phyloP scores from a whole-genome alignment of 1,140 invertebrate species.

The Zaprionus davidi region DNA sequence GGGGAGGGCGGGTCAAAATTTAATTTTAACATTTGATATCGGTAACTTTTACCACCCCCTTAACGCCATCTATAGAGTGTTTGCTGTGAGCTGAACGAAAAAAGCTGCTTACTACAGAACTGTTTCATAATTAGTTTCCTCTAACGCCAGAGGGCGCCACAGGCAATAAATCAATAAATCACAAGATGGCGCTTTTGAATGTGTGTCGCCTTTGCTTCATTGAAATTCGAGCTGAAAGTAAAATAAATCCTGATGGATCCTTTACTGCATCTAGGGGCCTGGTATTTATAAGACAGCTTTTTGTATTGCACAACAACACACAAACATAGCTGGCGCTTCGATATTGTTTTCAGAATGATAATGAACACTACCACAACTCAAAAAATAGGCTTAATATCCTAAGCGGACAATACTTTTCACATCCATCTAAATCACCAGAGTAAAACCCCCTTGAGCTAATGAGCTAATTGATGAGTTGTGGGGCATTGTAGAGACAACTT shows the following conservation, averaged over 20 bases:
- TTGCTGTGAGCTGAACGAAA: not conserved
- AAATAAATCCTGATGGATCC: not conserved
- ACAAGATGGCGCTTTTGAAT: slow-evolving; percentile 5
- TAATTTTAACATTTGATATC: not conserved
- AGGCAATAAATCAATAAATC: not conserved
- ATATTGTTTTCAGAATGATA: too few relatives aligned
- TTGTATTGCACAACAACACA: too few relatives aligned
- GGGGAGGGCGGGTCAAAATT: too few relatives aligned
- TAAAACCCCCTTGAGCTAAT: too few relatives aligned
- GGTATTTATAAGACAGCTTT: not conserved
- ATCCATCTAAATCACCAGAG: too few relatives aligned
- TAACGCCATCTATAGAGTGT: slow-evolving; percentile 7
- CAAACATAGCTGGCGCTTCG: too few relatives aligned
- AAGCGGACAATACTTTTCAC: too few relatives aligned
- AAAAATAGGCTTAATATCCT: too few relatives aligned
- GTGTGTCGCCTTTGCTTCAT: not conserved
- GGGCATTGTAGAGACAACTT: too few relatives aligned
- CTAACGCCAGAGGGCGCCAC: slow-evolving; percentile 3
- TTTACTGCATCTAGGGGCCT: not conserved
- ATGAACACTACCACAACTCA: too few relatives aligned
- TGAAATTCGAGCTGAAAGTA: not conserved
- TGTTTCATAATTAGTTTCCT: not conserved
- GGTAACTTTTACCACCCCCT: not conserved
- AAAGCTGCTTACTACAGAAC: slow-evolving; percentile 4
- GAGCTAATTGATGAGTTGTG: too few relatives aligned